phyloP scores from a whole-genome alignment of 2,113 vertebrate species.

The Channa argus region DNA sequence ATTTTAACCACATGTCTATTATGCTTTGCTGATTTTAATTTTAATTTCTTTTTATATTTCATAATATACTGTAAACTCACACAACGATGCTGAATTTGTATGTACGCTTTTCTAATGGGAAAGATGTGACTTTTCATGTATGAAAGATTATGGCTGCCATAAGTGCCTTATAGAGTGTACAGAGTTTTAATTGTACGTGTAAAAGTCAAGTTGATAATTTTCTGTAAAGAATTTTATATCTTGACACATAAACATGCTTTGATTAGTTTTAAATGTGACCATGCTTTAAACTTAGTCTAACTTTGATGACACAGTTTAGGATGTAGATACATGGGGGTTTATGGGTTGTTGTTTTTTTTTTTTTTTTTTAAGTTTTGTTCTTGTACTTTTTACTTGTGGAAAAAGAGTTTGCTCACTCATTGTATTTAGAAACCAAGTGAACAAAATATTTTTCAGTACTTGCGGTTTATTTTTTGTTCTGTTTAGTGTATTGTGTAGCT shows the following conservation, averaged over 20 bases:
- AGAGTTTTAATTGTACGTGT: constrained; percentile 39
- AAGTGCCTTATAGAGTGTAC: constrained; percentile 78
- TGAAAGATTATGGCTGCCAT: constrained; percentile 74
- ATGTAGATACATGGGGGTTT: constrained; percentile 23
- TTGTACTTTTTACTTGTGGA: constrained; percentile 5
- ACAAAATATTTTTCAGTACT: constrained; percentile 13
- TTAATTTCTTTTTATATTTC: constrained; percentile 24
- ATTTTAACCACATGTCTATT: constrained; percentile 44
- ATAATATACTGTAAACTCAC: neutral
- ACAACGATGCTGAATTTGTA: constrained; percentile 35
- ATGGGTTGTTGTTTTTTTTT: constrained; percentile 1
- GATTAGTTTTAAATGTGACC: neutral
- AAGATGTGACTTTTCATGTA: constrained; percentile 49
- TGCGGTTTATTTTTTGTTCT: neutral
- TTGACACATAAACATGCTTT: constrained; percentile 6
- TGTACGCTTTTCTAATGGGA: constrained; percentile 12
- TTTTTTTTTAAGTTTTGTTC: neutral
- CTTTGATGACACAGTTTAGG: neutral
- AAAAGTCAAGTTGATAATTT: constrained; percentile 9
- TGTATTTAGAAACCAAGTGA: constrained; percentile 14
- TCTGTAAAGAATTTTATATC: neutral
- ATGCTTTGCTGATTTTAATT: neutral
- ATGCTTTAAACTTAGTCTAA: constrained; percentile 16
- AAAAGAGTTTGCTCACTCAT: neutral
- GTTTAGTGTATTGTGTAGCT: constrained; percentile 54